These are phyloP conservation scores for Calliopsis andreniformis DNA, from an alignment of 1,140 invertebrate genomes.

Conservation along the genomic window DNA sequence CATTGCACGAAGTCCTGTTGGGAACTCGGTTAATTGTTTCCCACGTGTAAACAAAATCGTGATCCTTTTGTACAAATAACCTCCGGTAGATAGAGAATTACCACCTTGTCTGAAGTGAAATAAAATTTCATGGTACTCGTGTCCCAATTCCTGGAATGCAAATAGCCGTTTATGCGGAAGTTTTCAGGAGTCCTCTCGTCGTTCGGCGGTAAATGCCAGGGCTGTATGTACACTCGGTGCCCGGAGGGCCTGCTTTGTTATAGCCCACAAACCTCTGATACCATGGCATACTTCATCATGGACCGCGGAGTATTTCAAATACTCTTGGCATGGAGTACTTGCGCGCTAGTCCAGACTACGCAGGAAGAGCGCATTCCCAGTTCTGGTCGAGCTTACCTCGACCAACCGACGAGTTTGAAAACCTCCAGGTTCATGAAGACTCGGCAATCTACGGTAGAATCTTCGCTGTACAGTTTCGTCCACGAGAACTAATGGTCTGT, in stretches of 20 bases:
- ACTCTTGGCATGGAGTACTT: slow-evolving; percentile 67
- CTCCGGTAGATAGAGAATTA: neutral
- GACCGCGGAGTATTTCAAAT: slow-evolving; percentile 67
- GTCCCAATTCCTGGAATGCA: slow-evolving; percentile 38
- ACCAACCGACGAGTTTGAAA: slow-evolving; percentile 47
- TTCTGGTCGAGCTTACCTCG: slow-evolving; percentile 47
- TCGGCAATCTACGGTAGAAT: neutral
- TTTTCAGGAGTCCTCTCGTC: slow-evolving; percentile 56
- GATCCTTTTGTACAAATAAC: neutral
- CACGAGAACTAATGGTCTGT: neutral
- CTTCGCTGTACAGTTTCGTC: neutral
- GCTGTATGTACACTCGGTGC: slow-evolving; percentile 59
- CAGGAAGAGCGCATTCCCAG: slow-evolving; percentile 52
- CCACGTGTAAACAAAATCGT: neutral
- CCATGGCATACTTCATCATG: slow-evolving; percentile 64
- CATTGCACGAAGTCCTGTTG: neutral
- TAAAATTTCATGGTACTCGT: slow-evolving; percentile 33
- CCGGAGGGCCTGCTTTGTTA: slow-evolving; percentile 69
- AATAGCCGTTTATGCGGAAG: slow-evolving; percentile 60
- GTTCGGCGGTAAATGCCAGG: slow-evolving; percentile 55
- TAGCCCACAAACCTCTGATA: slow-evolving; percentile 60
- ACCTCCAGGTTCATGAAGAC: slow-evolving; percentile 16
- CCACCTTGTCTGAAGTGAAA: neutral
- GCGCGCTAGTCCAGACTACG: slow-evolving; percentile 38
- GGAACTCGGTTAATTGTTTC: neutral